Evolutionary conservation across 1,140 invertebrate genomes (phyloP).

Genomic region (Scaptomyza hsui): DNA sequence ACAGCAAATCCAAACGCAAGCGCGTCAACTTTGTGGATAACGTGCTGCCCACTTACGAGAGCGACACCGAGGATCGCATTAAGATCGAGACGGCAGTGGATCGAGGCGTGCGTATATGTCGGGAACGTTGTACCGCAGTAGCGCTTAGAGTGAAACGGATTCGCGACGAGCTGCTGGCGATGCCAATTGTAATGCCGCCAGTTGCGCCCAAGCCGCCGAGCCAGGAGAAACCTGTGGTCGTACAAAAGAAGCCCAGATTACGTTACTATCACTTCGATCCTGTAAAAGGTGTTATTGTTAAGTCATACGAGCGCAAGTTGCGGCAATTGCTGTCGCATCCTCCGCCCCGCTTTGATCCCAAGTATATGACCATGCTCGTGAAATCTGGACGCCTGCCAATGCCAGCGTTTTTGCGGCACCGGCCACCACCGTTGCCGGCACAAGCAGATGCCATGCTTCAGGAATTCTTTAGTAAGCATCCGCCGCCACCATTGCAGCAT

Average conservation of each 20-base stretch:
- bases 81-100: constrained; percentile 49
- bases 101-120: constrained; percentile 41
- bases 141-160: constrained; percentile 48
- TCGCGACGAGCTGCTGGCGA: constrained; percentile 50
- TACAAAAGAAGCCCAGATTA: constrained; percentile 63
- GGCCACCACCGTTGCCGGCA: constrained; percentile 51
- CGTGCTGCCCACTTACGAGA: constrained; percentile 70
- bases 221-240: constrained; percentile 55
- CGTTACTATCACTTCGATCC: constrained; percentile 63
- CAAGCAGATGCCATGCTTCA: constrained; percentile 57
- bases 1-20: constrained; percentile 70
- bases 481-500: constrained; percentile 53
- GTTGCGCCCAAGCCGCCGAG: constrained; percentile 41
- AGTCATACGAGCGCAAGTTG: constrained; percentile 31
- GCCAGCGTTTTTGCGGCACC: constrained; percentile 51
- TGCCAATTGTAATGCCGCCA: constrained; percentile 58
- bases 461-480: constrained; percentile 67
- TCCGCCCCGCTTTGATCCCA: constrained; percentile 60
- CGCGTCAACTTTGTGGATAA: constrained; percentile 77
- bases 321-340: constrained; percentile 19
- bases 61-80: constrained; percentile 72
- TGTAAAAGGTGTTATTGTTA: constrained; percentile 44
- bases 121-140: constrained; percentile 33
- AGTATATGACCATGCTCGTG: constrained; percentile 69
- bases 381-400: constrained; percentile 56